Conservation (phyloP, 1,140 invertebrate species). For the Matsumurasca onukii region DNA sequence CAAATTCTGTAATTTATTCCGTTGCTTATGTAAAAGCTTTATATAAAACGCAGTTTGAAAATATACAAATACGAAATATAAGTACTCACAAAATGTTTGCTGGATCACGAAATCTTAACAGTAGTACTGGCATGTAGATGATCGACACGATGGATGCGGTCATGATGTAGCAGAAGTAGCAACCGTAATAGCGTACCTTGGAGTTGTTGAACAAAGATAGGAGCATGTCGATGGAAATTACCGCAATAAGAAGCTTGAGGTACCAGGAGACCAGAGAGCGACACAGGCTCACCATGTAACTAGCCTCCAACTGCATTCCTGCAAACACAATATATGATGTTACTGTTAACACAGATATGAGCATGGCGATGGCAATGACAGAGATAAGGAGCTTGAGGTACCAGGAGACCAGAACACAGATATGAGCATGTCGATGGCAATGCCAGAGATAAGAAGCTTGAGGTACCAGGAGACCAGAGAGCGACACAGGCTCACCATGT, state of each 20-base stretch:
- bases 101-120: constrained; percentile 8
- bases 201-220: neutral
- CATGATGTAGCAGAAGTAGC: constrained; percentile 1
- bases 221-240: neutral
- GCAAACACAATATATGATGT: too few species aligned
- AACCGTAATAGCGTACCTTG: neutral
- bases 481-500: neutral
- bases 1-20: too few species aligned
- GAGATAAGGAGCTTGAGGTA: neutral
- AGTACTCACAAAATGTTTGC: constrained; percentile 17
- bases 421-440: neutral
- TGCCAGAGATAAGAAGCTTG: neutral
- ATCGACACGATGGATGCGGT: neutral
- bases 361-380: neutral
- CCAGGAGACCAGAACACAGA: constrained; percentile 4
- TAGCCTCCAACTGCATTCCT: neutral
- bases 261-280: constrained; percentile 1
- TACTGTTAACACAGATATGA: neutral
- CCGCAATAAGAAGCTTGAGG: neutral
- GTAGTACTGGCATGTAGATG: neutral
- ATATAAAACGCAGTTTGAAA: too few species aligned
- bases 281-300: neutral
- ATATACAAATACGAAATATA: too few species aligned
- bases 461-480: constrained; percentile 4
- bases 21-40: too few species aligned